phyloP scores from a whole-genome alignment of 2,113 vertebrate species.

The Chitala chitala region DNA sequence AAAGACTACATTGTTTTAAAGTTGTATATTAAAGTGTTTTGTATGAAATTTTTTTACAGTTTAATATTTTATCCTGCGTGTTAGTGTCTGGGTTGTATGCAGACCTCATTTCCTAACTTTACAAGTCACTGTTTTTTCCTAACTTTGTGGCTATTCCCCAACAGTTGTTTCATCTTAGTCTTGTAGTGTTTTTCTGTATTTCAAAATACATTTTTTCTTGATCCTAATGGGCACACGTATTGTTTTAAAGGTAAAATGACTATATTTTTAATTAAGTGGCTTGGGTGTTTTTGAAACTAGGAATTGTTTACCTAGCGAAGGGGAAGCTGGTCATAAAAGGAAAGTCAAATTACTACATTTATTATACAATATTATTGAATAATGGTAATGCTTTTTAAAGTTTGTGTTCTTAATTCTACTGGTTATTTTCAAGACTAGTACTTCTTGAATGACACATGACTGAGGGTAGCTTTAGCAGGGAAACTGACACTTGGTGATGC shows the following conservation, averaged over 20 bases:
- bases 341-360: no score
- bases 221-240: background rate
- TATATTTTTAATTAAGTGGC: background rate
- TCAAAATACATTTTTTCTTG: no score
- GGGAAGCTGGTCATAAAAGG: no score
- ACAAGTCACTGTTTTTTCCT: slow-evolving; percentile 22
- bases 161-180: background rate
- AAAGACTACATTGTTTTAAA: slow-evolving; percentile 61
- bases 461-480: no score
- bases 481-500: no score
- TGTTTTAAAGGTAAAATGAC: background rate
- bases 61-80: slow-evolving; percentile 21
- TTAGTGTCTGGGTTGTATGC: background rate
- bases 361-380: no score
- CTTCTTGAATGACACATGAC: no score
- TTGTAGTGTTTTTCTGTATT: background rate
- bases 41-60: slow-evolving; percentile 51
- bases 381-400: no score
- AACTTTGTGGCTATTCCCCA: background rate
- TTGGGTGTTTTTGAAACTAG: background rate
- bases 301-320: background rate
- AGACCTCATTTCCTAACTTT: no score
- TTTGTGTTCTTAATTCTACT: no score
- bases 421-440: no score
- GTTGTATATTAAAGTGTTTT: slow-evolving; percentile 76